phyloP scores from a whole-genome alignment of 2,113 vertebrate genomes.

The Coracopsis vasa region DNA sequence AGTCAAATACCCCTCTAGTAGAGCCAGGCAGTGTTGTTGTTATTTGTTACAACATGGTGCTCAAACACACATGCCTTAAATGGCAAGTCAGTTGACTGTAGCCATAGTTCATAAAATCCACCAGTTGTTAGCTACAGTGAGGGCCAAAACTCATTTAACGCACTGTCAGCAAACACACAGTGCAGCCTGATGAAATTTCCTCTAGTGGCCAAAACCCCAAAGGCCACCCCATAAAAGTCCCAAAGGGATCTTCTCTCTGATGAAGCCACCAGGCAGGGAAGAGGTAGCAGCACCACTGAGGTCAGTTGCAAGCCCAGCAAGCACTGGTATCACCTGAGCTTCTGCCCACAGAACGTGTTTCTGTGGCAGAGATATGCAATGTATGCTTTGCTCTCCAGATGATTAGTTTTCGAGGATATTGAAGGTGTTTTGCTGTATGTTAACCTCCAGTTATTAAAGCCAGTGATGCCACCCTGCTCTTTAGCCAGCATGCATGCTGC shows the following conservation, averaged over 20 bases:
- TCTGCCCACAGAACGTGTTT: neutral
- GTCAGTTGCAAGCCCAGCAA: neutral
- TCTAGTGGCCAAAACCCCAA: neutral
- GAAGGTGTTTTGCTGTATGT: neutral
- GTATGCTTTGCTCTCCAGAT: neutral
- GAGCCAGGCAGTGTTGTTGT: neutral
- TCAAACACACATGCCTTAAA: neutral
- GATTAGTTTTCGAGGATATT: neutral
- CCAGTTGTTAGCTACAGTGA: neutral
- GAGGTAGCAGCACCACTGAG: fast-evolving
- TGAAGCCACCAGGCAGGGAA: neutral
- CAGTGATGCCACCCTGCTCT: neutral
- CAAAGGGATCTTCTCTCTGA: neutral
- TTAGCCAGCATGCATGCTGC: neutral
- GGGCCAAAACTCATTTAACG: neutral
- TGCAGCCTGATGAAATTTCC: neutral
- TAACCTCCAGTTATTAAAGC: neutral
- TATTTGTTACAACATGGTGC: neutral
- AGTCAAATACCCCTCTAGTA: neutral
- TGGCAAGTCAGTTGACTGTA: neutral
- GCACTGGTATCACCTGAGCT: neutral
- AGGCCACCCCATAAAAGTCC: neutral
- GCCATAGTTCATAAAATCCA: neutral
- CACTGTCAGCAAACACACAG: neutral
- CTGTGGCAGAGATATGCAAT: neutral